phyloP scores from a whole-genome alignment of 2,113 vertebrate species.

The Orthochromis malagaraziensis region DNA sequence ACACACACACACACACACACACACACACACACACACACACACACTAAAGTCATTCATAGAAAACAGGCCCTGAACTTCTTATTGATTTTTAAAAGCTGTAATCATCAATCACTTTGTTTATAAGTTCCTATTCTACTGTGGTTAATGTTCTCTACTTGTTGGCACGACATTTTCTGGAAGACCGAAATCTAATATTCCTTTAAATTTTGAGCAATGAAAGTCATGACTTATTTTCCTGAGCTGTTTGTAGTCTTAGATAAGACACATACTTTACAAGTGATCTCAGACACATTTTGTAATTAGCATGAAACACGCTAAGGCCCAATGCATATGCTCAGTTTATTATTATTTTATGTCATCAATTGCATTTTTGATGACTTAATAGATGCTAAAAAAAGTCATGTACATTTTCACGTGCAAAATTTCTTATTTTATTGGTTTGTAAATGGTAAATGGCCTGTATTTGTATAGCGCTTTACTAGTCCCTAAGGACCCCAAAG shows the following conservation, averaged over 20 bases:
- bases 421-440: background rate
- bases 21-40: too few species aligned
- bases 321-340: background rate
- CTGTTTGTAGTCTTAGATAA: background rate
- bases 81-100: background rate
- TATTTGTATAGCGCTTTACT: background rate
- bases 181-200: background rate
- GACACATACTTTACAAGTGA: background rate
- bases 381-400: background rate
- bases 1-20: too few species aligned
- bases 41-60: background rate
- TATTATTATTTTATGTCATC: background rate
- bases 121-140: background rate
- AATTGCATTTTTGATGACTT: background rate
- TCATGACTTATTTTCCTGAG: background rate
- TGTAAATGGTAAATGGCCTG: background rate
- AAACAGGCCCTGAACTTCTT: background rate
- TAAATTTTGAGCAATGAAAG: background rate
- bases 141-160: background rate
- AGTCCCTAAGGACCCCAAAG: background rate
- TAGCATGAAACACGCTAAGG: background rate
- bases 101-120: background rate
- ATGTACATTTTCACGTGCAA: accelerated
- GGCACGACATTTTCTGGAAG: background rate
- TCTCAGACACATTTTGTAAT: background rate